Evolutionary conservation across 2,797 vertebrate species (phyloP).

Genomic region (Periparus ater): DNA sequence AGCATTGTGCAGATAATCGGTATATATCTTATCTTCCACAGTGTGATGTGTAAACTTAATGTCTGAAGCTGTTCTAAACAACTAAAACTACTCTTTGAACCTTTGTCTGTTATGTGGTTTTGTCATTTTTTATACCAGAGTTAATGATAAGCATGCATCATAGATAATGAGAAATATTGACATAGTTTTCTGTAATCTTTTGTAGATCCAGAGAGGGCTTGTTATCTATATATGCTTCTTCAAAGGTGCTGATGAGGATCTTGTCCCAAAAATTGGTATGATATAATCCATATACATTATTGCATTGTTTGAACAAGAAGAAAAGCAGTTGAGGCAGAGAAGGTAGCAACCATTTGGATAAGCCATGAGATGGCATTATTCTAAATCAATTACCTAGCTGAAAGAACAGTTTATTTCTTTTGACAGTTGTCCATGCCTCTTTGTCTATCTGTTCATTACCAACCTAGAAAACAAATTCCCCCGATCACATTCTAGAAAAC

Average conservation of each 20-base stretch:
- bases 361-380: background rate
- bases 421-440: background rate
- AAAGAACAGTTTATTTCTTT: background rate
- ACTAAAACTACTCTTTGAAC: background rate
- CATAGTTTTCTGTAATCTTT: constrained; percentile 34
- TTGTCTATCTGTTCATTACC: background rate
- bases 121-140: background rate
- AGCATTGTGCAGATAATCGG: background rate
- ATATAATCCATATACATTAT: background rate
- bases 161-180: background rate
- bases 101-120: background rate
- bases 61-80: background rate
- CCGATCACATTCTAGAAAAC: background rate
- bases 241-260: constrained; percentile 87
- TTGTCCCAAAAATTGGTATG: constrained; percentile 91
- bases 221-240: constrained; percentile 95
- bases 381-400: background rate
- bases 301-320: background rate
- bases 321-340: background rate
- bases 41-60: background rate
- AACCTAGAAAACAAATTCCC: background rate
- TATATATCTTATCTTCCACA: background rate
- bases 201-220: constrained; percentile 87
- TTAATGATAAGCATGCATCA: background rate
- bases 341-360: background rate